These are phyloP conservation scores for Oreochromis grahami DNA, from an alignment of 2,797 vertebrate species.

Conservation along the genomic window DNA sequence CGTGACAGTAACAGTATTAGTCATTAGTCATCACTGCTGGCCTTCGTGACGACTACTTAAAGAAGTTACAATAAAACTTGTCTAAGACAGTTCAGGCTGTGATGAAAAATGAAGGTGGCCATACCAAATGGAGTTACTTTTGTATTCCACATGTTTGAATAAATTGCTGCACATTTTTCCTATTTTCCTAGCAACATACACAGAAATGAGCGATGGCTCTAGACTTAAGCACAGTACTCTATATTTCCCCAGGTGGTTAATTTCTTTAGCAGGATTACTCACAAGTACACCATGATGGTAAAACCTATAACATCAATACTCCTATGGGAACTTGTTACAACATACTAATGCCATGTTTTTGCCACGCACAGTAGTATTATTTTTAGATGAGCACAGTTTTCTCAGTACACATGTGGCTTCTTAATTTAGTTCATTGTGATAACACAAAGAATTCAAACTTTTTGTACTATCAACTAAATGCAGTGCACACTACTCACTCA, in stretches of 20 bases:
- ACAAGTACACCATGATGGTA: background rate
- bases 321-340: background rate
- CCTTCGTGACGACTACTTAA: background rate
- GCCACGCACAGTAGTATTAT: background rate
- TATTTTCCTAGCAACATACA: background rate
- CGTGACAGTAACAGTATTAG: background rate
- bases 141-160: background rate
- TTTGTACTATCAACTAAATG: background rate
- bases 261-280: background rate
- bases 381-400: background rate
- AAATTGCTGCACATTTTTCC: background rate
- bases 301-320: background rate
- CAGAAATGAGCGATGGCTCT: background rate
- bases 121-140: background rate
- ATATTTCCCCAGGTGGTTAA: background rate
- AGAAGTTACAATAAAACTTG: background rate
- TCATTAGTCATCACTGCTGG: background rate
- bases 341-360: background rate
- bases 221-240: background rate
- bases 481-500: constrained; percentile 82
- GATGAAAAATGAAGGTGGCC: background rate
- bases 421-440: background rate
- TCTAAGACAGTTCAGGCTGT: background rate
- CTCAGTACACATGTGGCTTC: background rate
- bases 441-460: background rate